A percentile compares a stretch with the other conserved stretches of the same genome.
Conservation (phyloP, 2,113 vertebrate genomes). For the Chamaetylas fuelleborni region DNA sequence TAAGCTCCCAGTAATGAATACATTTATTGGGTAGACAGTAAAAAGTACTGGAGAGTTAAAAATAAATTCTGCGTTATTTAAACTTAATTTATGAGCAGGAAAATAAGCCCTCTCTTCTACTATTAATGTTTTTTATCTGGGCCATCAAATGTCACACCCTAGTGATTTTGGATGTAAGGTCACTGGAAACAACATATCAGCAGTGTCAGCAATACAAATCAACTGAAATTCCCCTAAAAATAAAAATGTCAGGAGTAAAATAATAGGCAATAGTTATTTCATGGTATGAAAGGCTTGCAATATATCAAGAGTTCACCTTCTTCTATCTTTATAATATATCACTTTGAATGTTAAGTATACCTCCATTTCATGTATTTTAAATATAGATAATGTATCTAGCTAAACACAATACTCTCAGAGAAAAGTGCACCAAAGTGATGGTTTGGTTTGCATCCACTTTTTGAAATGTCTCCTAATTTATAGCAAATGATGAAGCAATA, state of each 20-base stretch:
- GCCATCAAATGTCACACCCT: slow-evolving; percentile 80
- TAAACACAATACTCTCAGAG: slow-evolving; percentile 21
- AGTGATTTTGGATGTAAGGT: slow-evolving; percentile 83
- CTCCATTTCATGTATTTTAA: slow-evolving; percentile 70
- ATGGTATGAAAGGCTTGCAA: slow-evolving; percentile 75
- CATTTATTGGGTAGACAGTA: slow-evolving; percentile 75
- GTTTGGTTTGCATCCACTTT: slow-evolving; percentile 22
- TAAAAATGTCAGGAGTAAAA: slow-evolving; percentile 82
- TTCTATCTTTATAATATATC: slow-evolving; percentile 73
- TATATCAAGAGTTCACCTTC: slow-evolving; percentile 81
- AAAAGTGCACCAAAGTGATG: slow-evolving; percentile 16
- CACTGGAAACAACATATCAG: slow-evolving; percentile 82
- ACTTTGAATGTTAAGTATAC: slow-evolving; percentile 66
- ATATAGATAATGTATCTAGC: slow-evolving; percentile 59
- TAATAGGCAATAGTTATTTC: slow-evolving; percentile 84
- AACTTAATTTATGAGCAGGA: slow-evolving; percentile 82
- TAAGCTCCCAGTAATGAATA: slow-evolving; percentile 70
- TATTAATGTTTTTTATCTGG: slow-evolving; percentile 80
- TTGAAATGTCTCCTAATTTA: slow-evolving; percentile 26
- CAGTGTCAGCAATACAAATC: slow-evolving; percentile 80
- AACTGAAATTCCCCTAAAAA: slow-evolving; percentile 81
- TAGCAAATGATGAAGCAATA: slow-evolving; percentile 13
- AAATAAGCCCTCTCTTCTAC: slow-evolving; percentile 77
- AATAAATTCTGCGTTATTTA: slow-evolving; percentile 82
- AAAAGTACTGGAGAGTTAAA: slow-evolving; percentile 82